Evolutionary conservation across 2,888 invertebrate species (phyloP).

Genomic region (Diaperis boleti): DNA sequence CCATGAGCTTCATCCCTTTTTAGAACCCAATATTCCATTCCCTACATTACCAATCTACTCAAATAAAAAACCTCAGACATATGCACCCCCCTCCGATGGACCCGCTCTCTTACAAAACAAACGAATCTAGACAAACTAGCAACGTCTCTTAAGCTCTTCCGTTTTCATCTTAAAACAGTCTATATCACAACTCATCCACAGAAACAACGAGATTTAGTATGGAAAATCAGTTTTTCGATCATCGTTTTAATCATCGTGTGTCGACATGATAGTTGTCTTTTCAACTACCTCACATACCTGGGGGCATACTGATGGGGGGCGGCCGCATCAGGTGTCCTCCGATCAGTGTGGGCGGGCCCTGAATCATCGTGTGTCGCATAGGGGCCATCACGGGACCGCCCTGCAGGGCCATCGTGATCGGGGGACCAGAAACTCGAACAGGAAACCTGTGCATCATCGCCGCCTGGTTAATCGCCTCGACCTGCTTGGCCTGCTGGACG

Average conservation of each 20-base stretch:
- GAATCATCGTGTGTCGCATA: conserved; percentile 68
- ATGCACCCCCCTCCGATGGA: too few species aligned
- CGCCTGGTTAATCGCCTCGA: conserved; percentile 63
- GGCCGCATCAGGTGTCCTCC: conserved; percentile 76
- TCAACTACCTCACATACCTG: conserved; percentile 70
- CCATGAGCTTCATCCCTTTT: too few species aligned
- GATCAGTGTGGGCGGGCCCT: conserved; percentile 67
- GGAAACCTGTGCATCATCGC: conserved; percentile 67
- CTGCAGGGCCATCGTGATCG: conserved; percentile 66
- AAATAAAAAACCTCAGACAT: too few species aligned
- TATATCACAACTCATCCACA: conserved; percentile 15
- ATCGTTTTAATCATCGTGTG: conserved; percentile 12
- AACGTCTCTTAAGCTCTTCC: conserved; percentile 2
- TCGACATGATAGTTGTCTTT: conserved; percentile 36
- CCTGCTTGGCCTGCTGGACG: conserved; percentile 64
- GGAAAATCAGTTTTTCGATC: conserved; percentile 1
- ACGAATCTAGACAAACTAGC: conserved; percentile 34
- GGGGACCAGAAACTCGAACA: conserved; percentile 65
- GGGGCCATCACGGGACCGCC: conserved; percentile 69
- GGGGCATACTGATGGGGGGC: conserved; percentile 74
- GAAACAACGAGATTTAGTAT: conserved; percentile 25
- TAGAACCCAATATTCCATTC: too few species aligned
- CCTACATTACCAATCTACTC: too few species aligned
- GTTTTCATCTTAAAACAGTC: conserved; percentile 8
- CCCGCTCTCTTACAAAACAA: conserved; percentile 33